Base-by-base conservation (phyloP, 2,113 vertebrate genomes). In the Chaetodon trifascialis region DNA sequence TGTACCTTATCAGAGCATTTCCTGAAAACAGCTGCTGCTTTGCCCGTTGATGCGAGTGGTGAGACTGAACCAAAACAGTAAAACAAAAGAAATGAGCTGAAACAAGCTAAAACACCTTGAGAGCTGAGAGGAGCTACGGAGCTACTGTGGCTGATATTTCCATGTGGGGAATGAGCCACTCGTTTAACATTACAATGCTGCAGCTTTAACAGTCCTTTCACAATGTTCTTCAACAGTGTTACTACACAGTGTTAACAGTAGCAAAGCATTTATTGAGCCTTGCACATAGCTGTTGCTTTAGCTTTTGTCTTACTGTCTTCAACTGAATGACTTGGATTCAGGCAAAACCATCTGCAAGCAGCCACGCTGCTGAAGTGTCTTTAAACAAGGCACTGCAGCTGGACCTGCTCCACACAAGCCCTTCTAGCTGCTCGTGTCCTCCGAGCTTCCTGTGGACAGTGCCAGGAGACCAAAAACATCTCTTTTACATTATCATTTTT, bases 401-500 rank as follows among this genome's bases (percentile, higher is more conserved):
- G 47, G 12, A 16, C 30, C 19, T 49, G 51, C 40, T 66, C n/a
- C 16, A 42, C 8, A 21, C 36, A 23, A 19, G n/a, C 19, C 3
- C 11, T 11, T 16, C 14, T 9, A 9, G 36, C 19, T 74, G 11
- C 17, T 38, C 2, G 4, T 23, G 44, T 66, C 38, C 17, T 62
- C 46, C 2, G 4, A 66, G 54, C 46, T 40, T 47, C 21, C 25
- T 12, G 30, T 36, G 11, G 56, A 47, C 40, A 15, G 25, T 11
- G 30, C 25, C 56, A 40, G n/a, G 69, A 46, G 38, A 42, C 36
- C 38, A 73, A 36, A 36, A 73, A 23, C 58, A 15, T 19, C 2
- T 12, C 5, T 49, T 77, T 72, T 30, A 25, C 52, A 23, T 51
- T 30, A 65, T 71, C 10, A 23, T n/a, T 72, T 63, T 21, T 54